These are phyloP conservation scores for Ichneumoninae sp. DNA, from an alignment of 2,888 invertebrate species.

Conservation along the genomic window DNA sequence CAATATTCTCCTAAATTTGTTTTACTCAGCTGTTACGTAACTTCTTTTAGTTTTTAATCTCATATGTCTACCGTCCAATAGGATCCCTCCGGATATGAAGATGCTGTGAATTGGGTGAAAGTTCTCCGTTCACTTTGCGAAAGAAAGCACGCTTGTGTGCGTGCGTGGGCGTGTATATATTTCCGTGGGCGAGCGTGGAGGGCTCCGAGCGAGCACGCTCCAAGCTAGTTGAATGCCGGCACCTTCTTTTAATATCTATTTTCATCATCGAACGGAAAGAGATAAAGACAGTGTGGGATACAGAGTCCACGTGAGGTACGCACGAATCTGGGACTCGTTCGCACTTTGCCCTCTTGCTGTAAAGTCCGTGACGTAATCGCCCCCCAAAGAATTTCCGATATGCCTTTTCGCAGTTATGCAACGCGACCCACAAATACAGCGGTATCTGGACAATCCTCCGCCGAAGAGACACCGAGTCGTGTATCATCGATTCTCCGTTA, in stretches of 20 bases:
- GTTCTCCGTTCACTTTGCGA: neutral
- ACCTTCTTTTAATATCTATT: conserved; percentile 21
- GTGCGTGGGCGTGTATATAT: neutral
- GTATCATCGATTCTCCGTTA: neutral
- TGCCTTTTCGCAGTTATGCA: neutral
- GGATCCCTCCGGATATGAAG: neutral
- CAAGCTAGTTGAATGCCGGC: conserved; percentile 5
- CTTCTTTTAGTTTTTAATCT: neutral
- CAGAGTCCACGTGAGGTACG: neutral
- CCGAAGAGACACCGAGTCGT: neutral
- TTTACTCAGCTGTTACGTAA: neutral
- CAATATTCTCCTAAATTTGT: neutral
- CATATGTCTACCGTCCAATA: neutral
- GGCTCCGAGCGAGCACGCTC: neutral
- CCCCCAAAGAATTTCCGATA: no score
- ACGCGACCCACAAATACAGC: neutral
- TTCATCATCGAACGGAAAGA: neutral
- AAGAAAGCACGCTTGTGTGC: neutral
- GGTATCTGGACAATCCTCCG: neutral
- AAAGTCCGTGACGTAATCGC: no score
- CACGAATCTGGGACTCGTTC: neutral
- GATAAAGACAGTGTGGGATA: conserved; percentile 10
- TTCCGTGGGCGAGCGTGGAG: neutral
- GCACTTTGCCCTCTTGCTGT: neutral
- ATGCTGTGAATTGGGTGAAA: neutral